Evolutionary conservation across 2,888 invertebrate genomes (phyloP).

Genomic region (Thera britannica): DNA sequence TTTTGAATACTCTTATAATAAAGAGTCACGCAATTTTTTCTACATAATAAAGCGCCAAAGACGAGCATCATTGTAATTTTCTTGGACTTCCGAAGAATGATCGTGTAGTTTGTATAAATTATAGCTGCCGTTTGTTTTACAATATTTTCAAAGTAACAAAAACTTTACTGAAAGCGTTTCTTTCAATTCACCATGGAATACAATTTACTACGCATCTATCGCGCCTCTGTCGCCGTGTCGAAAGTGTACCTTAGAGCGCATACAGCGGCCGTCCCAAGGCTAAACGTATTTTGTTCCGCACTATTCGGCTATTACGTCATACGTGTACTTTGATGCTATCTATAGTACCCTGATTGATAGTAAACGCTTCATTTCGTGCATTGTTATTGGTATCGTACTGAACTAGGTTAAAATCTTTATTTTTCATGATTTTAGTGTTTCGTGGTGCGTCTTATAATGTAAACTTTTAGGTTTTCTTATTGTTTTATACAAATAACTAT

Average conservation of each 20-base stretch:
- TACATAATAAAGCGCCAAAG: too few species aligned
- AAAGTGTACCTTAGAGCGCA: conserved; percentile 54
- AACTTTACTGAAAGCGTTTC: background rate
- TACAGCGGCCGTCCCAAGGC: conserved; percentile 74
- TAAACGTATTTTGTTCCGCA: conserved; percentile 78
- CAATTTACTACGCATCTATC: background rate
- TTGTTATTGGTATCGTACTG: conserved; percentile 21
- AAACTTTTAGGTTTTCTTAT: too few species aligned
- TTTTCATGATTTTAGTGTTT: background rate
- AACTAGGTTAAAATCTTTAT: background rate
- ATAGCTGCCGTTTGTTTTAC: too few species aligned
- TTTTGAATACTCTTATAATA: too few species aligned
- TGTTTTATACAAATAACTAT: too few species aligned
- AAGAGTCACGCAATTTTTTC: too few species aligned
- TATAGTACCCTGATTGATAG: conserved; percentile 52
- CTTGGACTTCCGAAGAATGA: too few species aligned
- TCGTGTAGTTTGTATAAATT: too few species aligned
- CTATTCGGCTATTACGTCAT: conserved; percentile 70
- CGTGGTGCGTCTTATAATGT: too few species aligned
- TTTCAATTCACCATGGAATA: background rate
- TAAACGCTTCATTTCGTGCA: conserved; percentile 36
- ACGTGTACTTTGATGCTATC: conserved; percentile 66
- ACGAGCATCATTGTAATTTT: too few species aligned
- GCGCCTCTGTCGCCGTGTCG: background rate
- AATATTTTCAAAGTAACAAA: background rate